Evolutionary conservation across 2,888 invertebrate genomes (phyloP).

Genomic region (Rhopalosiphum nymphaeae): DNA sequence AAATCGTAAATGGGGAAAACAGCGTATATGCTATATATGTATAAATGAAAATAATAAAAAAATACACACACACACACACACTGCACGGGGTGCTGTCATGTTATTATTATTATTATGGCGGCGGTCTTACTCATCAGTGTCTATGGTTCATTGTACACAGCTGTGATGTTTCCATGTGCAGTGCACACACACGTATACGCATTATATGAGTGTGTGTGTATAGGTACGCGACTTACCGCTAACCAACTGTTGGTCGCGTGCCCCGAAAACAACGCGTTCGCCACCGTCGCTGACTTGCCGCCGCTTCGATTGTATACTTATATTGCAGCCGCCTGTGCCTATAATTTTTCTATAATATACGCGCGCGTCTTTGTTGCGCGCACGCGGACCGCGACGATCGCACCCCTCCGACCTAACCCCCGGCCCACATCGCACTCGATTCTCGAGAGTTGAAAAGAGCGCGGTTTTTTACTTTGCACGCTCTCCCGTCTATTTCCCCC

Average conservation of each 20-base stretch:
- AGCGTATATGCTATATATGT: neutral
- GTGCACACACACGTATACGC: neutral
- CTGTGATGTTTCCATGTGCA: conserved; percentile 62
- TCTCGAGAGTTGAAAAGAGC: neutral
- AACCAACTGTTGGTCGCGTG: conserved; percentile 66
- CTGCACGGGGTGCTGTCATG: conserved; percentile 52
- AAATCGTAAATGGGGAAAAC: conserved; percentile 31
- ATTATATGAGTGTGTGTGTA: neutral
- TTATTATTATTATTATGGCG: conserved; percentile 45
- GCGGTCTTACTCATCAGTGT: conserved; percentile 61
- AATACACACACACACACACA: neutral
- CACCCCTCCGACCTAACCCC: neutral
- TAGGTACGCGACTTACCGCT: conserved; percentile 52
- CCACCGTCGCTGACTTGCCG: conserved; percentile 55
- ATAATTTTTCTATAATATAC: conserved; percentile 13
- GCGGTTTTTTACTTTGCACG: neutral
- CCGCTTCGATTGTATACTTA: conserved; percentile 24
- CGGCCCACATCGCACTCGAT: neutral
- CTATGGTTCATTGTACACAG: conserved; percentile 65
- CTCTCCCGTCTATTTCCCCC: neutral
- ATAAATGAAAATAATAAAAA: conserved; percentile 29
- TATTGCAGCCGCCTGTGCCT: conserved; percentile 50
- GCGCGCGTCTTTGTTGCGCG: conserved; percentile 33
- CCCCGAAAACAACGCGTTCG: conserved; percentile 59
- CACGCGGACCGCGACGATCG: conserved; percentile 18